phyloP scores from a whole-genome alignment of 2,113 vertebrate species.

The Sander lucioperca region DNA sequence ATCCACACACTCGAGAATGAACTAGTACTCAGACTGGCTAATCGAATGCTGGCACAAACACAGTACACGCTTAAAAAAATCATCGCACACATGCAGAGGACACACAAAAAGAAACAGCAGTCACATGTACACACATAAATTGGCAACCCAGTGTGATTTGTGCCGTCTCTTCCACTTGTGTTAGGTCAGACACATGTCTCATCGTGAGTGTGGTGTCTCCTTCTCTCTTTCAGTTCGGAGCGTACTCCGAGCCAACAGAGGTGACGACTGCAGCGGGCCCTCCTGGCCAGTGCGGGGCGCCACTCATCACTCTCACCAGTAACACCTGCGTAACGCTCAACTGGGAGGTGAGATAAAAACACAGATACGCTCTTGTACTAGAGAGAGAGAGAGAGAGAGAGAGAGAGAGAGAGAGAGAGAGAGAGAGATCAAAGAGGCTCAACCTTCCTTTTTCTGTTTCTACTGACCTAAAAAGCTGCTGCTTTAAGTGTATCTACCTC shows the following conservation, averaged over 20 bases:
- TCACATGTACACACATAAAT: background rate
- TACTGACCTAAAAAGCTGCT: background rate
- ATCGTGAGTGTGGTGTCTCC: background rate
- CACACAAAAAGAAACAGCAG: background rate
- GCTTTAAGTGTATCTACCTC: background rate
- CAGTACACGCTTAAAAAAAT: slow-evolving; percentile 2
- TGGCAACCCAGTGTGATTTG: background rate
- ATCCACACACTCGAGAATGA: slow-evolving; percentile 17
- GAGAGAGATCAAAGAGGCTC: background rate
- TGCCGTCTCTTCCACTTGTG: background rate
- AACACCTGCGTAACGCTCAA: slow-evolving; percentile 88
- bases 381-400: background rate
- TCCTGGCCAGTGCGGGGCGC: slow-evolving; percentile 92
- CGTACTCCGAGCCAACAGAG: slow-evolving; percentile 89
- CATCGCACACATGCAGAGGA: background rate
- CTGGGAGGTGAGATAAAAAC: slow-evolving; percentile 93
- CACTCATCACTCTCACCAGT: slow-evolving; percentile 88
- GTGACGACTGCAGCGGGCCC: slow-evolving; percentile 94
- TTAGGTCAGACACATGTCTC: background rate
- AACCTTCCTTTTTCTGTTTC: background rate
- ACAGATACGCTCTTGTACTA: background rate
- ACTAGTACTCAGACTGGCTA: slow-evolving; percentile 3
- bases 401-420: background rate
- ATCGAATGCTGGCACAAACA: slow-evolving; percentile 35
- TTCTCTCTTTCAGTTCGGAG: slow-evolving; percentile 85